Evolutionary conservation across 2,113 vertebrate genomes (phyloP).

Genomic region (Baryphthengus martii): DNA sequence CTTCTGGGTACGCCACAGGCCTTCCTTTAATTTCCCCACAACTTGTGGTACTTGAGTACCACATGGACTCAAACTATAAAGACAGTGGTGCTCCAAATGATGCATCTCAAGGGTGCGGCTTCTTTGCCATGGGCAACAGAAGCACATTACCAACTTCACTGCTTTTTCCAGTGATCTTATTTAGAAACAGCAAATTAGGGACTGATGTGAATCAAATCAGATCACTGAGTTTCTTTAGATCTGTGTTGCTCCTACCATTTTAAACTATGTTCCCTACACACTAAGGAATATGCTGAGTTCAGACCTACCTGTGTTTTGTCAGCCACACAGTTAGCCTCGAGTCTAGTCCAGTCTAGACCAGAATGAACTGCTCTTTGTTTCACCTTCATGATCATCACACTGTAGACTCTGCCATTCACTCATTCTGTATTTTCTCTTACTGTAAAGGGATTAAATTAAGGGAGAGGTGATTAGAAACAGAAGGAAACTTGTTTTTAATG

Average conservation of each 20-base stretch:
- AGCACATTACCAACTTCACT: not conserved
- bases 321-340: not conserved
- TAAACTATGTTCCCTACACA: not conserved
- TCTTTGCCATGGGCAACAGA: not conserved
- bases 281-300: not conserved
- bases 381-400: not conserved
- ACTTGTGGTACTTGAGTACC: too few species aligned
- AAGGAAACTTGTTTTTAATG: constrained; percentile 35
- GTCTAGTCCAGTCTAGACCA: not conserved
- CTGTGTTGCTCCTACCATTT: not conserved
- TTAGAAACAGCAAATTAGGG: not conserved
- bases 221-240: not conserved
- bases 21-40: not conserved
- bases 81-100: not conserved
- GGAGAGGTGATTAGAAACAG: constrained; percentile 44
- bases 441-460: constrained; percentile 26
- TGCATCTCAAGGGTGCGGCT: not conserved
- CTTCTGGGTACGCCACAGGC: not conserved
- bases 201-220: not conserved
- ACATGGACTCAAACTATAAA: not conserved
- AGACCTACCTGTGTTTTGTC: constrained; percentile 10
- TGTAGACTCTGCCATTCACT: constrained; percentile 1
- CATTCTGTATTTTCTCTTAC: constrained; percentile 9
- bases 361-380: not conserved
- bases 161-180: not conserved